A percentile compares a stretch with the other conserved stretches of the same genome.
Conservation (phyloP, 2,888 invertebrate species). For the Latrodectus hesperus region DNA sequence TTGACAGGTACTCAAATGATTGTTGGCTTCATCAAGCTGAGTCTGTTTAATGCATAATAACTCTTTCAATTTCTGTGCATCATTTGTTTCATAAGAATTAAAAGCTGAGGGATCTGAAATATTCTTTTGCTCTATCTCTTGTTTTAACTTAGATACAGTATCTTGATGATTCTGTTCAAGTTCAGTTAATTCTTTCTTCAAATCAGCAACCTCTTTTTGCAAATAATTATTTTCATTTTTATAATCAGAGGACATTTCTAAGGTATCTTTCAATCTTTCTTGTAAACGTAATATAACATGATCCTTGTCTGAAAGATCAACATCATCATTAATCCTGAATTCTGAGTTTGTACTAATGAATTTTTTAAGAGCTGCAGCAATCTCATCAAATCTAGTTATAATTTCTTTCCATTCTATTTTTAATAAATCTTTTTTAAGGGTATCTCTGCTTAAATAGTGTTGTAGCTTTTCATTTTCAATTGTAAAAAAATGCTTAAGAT, state of each 20-base stretch:
- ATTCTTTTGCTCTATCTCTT: neutral
- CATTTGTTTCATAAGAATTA: neutral
- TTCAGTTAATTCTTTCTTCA: slow-evolving; percentile 14
- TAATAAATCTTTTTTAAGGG: slow-evolving; percentile 15
- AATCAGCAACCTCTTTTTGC: neutral
- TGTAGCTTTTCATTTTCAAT: slow-evolving; percentile 57
- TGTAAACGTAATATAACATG: slow-evolving; percentile 35
- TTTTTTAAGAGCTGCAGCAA: slow-evolving; percentile 35
- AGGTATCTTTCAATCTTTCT: slow-evolving; percentile 31
- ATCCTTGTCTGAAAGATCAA: slow-evolving; percentile 3
- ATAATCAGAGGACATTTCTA: slow-evolving; percentile 39
- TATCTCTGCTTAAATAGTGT: slow-evolving; percentile 17
- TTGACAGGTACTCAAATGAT: slow-evolving; percentile 34
- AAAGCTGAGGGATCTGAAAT: neutral
- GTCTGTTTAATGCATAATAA: slow-evolving; percentile 28
- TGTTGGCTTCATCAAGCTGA: slow-evolving; percentile 34
- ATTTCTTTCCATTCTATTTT: slow-evolving; percentile 42
- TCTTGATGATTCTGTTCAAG: slow-evolving; percentile 8
- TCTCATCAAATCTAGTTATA: slow-evolving; percentile 35
- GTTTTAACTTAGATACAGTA: neutral
- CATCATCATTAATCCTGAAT: neutral
- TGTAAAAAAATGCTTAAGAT: slow-evolving; percentile 42
- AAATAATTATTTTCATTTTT: slow-evolving; percentile 40
- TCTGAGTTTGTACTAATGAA: slow-evolving; percentile 6
- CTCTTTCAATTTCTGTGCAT: slow-evolving; percentile 28